Evolutionary conservation across 2,113 vertebrate species (phyloP).

Genomic region (Prietella phreatophila): DNA sequence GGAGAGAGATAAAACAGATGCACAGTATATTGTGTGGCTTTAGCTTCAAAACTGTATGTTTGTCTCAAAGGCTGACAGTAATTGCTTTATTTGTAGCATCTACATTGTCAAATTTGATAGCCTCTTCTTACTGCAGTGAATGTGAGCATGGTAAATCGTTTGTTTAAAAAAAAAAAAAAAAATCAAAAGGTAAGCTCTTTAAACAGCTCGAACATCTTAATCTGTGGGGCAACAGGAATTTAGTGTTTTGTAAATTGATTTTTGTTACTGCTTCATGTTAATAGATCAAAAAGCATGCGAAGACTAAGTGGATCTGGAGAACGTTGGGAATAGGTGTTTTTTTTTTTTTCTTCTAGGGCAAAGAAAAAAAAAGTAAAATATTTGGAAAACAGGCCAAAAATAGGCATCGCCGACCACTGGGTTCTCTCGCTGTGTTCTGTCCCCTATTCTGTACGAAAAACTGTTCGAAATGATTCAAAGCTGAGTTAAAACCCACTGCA

Average conservation of each 20-base stretch:
- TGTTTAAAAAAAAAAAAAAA: neutral
- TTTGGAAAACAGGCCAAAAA: neutral
- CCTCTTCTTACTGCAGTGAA: neutral
- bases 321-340: neutral
- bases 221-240: neutral
- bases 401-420: neutral
- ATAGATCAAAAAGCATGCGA: neutral
- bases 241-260: neutral
- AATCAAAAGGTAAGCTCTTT: neutral
- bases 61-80: neutral
- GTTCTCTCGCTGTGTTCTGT: neutral
- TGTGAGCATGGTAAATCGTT: neutral
- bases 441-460: neutral
- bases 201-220: neutral
- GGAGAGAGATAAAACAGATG: neutral
- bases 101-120: neutral
- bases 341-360: neutral
- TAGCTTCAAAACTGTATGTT: neutral
- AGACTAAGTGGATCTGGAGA: neutral
- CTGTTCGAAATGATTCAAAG: neutral
- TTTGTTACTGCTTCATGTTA: neutral
- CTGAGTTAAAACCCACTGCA: neutral
- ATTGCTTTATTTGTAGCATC: conserved; percentile 9
- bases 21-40: neutral
- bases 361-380: neutral